Percentiles rank a stretch among this genome's conserved stretches.
Conservation (phyloP, 2,888 invertebrate genomes). For the Athrips mouffetella region DNA sequence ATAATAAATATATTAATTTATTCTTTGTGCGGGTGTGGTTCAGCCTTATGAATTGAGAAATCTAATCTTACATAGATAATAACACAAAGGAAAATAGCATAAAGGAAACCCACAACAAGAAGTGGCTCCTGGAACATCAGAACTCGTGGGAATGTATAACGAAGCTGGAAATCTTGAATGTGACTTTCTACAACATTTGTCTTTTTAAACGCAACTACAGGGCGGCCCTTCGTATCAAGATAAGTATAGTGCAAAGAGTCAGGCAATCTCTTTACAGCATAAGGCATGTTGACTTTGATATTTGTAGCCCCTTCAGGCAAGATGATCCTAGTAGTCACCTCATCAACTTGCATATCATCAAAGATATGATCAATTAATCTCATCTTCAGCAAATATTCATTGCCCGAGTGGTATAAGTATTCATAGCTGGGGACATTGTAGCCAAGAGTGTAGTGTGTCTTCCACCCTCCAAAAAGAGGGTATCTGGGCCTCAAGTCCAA, state of each 20-base stretch:
- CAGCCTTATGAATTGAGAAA: conserved; percentile 92
- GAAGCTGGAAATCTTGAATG: conserved; percentile 94
- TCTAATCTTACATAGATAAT: conserved; percentile 97
- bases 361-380: conserved; percentile 97
- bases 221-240: conserved; percentile 95
- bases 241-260: conserved; percentile 94
- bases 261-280: conserved; percentile 83
- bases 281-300: conserved; percentile 90
- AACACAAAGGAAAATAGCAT: conserved; percentile 91
- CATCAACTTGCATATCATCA: conserved; percentile 97
- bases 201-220: conserved; percentile 89
- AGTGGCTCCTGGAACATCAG: conserved; percentile 96
- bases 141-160: conserved; percentile 91
- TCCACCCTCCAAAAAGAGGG: conserved; percentile 99
- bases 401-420: conserved; percentile 90
- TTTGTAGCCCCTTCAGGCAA: conserved; percentile 95
- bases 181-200: conserved; percentile 96
- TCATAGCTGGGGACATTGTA: conserved; percentile 99
- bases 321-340: conserved; percentile 91
- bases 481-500: conserved; percentile 97
- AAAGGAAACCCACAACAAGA: conserved; percentile 91
- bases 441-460: conserved; percentile 96
- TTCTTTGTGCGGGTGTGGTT: conserved; percentile 73
- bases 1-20: conserved; percentile 44
- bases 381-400: conserved; percentile 92